These are phyloP conservation scores for Palythoa heliodiscus DNA, from an alignment of 92 coral and sea anemone species.

Conservation along the genomic window DNA sequence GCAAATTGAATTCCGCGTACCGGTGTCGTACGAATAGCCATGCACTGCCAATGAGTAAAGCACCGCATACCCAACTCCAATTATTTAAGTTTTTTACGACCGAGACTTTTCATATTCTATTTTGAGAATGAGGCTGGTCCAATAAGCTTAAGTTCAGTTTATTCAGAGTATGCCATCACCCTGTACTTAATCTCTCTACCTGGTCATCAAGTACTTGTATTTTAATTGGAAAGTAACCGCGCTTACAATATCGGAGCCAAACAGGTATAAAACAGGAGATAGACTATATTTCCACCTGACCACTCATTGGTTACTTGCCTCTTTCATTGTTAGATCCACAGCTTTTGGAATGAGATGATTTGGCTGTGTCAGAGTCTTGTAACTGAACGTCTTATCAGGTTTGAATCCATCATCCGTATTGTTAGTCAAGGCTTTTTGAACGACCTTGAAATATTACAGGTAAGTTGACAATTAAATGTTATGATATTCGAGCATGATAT, in stretches of 20 bases:
- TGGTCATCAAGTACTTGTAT: too few species aligned
- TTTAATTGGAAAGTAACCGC: too few species aligned
- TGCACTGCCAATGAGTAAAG: too few species aligned
- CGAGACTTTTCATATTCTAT: too few species aligned
- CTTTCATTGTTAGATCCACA: conserved; percentile 69
- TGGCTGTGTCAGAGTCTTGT: conserved; percentile 66
- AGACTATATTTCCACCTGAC: neutral
- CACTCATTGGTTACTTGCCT: conserved; percentile 43
- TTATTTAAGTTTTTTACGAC: too few species aligned
- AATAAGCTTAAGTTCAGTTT: too few species aligned
- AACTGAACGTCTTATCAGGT: conserved; percentile 59
- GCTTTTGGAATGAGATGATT: conserved; percentile 65
- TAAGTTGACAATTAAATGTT: neutral
- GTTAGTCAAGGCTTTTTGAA: conserved; percentile 57
- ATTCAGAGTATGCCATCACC: too few species aligned
- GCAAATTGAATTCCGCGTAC: too few species aligned
- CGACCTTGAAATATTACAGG: conserved; percentile 39
- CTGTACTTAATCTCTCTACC: too few species aligned
- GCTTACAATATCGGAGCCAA: neutral
- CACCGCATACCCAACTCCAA: too few species aligned
- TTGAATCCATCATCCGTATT: conserved; percentile 55
- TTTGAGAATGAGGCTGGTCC: too few species aligned
- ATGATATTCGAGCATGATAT: neutral
- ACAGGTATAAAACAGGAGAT: neutral
- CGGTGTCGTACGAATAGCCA: too few species aligned